A percentile compares a stretch with the other conserved stretches of the same genome.
These are phyloP conservation scores for Lottia scabra DNA, from an alignment of 2,888 invertebrate species.

Conservation along the genomic window DNA sequence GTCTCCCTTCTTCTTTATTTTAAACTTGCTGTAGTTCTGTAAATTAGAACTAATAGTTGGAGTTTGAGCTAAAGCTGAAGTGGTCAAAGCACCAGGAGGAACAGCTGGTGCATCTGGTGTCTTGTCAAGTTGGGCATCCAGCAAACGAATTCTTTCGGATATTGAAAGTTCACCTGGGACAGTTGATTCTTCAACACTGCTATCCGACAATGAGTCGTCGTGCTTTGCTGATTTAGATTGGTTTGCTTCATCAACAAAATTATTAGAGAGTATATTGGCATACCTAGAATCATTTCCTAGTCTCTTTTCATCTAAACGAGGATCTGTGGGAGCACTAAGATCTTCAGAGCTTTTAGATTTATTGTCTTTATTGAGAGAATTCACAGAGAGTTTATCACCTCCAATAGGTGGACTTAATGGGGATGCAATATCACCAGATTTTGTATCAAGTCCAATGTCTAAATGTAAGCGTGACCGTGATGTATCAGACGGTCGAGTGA, in stretches of 20 bases:
- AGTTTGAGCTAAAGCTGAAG: not conserved
- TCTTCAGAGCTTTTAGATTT: not conserved
- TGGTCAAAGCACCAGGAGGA: not conserved
- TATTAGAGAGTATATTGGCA: not conserved
- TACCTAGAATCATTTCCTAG: not conserved
- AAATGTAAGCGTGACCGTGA: not conserved
- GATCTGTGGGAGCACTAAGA: not conserved
- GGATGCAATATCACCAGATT: not conserved
- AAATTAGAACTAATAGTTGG: slow-evolving; percentile 14
- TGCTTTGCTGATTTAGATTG: slow-evolving; percentile 12
- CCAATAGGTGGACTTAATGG: not conserved
- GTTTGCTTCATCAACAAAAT: not conserved
- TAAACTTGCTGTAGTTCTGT: slow-evolving; percentile 60
- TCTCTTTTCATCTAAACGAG: not conserved
- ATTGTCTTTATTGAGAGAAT: not conserved
- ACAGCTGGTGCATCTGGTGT: slow-evolving; percentile 13
- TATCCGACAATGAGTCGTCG: slow-evolving; percentile 47
- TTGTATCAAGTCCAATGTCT: not conserved
- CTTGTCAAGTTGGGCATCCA: slow-evolving; percentile 88
- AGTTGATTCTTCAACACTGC: slow-evolving; percentile 38
- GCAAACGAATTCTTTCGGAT: slow-evolving; percentile 90
- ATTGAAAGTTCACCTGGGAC: slow-evolving; percentile 73
- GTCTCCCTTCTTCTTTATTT: slow-evolving; percentile 64
- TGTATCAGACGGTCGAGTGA: not conserved
- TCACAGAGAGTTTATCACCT: not conserved